Percentiles rank a stretch among this genome's conserved stretches.
These are phyloP conservation scores for Vipera latastei DNA, from an alignment of 2,797 vertebrate species.

Conservation along the genomic window DNA sequence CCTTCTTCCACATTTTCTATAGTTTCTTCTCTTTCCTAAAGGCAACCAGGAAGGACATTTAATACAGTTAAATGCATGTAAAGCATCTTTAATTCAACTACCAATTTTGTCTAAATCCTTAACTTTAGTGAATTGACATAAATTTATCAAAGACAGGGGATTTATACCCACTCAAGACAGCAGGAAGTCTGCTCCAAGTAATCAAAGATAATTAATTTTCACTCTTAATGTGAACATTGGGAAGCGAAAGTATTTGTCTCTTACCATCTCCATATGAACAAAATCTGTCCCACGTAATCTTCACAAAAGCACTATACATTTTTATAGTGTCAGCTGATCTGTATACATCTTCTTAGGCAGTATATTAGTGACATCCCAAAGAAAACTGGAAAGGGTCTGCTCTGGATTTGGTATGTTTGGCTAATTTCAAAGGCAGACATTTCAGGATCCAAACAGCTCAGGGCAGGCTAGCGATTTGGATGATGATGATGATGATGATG, in stretches of 20 bases:
- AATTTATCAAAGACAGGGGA: background rate
- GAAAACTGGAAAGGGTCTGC: background rate
- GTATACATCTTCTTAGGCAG: background rate
- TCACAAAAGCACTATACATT: background rate
- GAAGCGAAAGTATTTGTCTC: background rate
- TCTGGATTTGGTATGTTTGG: background rate
- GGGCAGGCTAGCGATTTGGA: background rate
- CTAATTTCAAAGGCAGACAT: background rate
- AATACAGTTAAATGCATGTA: background rate
- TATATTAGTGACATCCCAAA: background rate
- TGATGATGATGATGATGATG: too few relatives aligned
- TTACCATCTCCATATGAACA: background rate
- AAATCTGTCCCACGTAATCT: background rate
- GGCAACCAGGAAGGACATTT: background rate
- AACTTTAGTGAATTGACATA: background rate
- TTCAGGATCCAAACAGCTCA: background rate
- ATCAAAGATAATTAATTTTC: conserved; percentile 10
- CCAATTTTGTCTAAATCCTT: background rate
- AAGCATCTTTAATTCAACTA: background rate
- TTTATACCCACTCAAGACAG: background rate
- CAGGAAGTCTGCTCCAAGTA: background rate
- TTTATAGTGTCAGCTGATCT: background rate
- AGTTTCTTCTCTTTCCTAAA: background rate
- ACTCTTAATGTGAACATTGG: background rate
- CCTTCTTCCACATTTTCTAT: background rate